phyloP scores from a whole-genome alignment of 2,113 vertebrate genomes.

The Mus musculus region DNA sequence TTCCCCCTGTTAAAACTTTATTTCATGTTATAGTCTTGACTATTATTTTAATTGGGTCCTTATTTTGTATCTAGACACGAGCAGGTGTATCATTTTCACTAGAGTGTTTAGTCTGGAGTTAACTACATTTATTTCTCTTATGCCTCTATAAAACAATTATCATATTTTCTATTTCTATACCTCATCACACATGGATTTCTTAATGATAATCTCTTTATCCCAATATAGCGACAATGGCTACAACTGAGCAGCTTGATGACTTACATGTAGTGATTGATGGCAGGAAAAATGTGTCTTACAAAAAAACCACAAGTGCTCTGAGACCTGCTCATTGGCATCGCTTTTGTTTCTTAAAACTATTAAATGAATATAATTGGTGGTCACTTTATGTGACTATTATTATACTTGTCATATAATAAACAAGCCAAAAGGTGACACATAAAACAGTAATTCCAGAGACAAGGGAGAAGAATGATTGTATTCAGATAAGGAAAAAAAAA shows the following conservation, averaged over 20 bases:
- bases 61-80: background rate
- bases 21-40: background rate
- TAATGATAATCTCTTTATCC: background rate
- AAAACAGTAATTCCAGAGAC: slow-evolving; percentile 64
- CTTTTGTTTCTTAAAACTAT: slow-evolving; percentile 34
- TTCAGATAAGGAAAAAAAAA: slow-evolving; percentile 1
- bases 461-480: slow-evolving; percentile 54
- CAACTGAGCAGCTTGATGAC: background rate
- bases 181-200: background rate
- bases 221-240: background rate
- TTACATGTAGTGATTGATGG: background rate
- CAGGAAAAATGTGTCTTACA: slow-evolving; percentile 3
- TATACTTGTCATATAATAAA: slow-evolving; percentile 63
- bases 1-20: background rate
- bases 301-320: background rate
- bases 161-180: background rate
- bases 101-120: background rate
- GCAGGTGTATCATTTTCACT: background rate
- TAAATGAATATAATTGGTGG: slow-evolving; percentile 56
- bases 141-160: background rate
- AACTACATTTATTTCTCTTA: background rate
- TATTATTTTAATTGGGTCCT: background rate
- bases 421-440: slow-evolving; percentile 36
- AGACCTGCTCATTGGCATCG: slow-evolving; percentile 29
- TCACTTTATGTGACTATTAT: slow-evolving; percentile 47